A percentile compares a stretch with the other conserved stretches of the same genome.
These are phyloP conservation scores for Sinohyriopsis cumingii DNA, from an alignment of 2,888 invertebrate species.

Conservation along the genomic window DNA sequence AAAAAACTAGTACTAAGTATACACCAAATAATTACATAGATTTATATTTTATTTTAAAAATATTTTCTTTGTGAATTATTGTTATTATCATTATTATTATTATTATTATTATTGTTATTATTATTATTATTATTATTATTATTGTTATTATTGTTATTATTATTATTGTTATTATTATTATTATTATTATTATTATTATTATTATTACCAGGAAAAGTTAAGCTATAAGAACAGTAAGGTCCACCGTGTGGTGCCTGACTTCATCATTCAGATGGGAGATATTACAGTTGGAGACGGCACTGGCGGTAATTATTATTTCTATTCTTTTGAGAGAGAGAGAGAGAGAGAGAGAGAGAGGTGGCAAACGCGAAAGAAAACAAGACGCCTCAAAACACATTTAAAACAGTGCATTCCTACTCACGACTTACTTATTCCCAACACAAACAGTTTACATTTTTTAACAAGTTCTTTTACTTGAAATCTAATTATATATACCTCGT, in stretches of 20 bases:
- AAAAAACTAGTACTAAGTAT: no score
- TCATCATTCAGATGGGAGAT: constrained; percentile 72
- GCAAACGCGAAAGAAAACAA: no score
- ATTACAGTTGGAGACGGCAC: constrained; percentile 69
- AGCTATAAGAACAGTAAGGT: constrained; percentile 66
- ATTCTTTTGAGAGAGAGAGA: no score
- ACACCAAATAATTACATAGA: no score
- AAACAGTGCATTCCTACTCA: no score
- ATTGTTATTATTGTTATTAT: constrained; percentile 15
- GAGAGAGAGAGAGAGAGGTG: no score
- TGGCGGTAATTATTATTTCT: constrained; percentile 57
- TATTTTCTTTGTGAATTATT: neutral
- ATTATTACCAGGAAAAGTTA: constrained; percentile 45
- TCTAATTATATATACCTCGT: no score
- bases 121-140: neutral
- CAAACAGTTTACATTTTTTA: no score
- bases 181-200: neutral
- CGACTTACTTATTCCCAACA: no score
- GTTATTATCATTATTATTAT: constrained; percentile 14
- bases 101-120: constrained; percentile 18
- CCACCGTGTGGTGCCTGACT: constrained; percentile 71
- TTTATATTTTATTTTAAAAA: no score
- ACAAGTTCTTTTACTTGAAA: no score
- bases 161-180: constrained; percentile 9
- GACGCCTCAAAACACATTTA: no score